Evolutionary conservation across 2,113 vertebrate genomes (phyloP).

Genomic region (Dipodomys ordii): DNA sequence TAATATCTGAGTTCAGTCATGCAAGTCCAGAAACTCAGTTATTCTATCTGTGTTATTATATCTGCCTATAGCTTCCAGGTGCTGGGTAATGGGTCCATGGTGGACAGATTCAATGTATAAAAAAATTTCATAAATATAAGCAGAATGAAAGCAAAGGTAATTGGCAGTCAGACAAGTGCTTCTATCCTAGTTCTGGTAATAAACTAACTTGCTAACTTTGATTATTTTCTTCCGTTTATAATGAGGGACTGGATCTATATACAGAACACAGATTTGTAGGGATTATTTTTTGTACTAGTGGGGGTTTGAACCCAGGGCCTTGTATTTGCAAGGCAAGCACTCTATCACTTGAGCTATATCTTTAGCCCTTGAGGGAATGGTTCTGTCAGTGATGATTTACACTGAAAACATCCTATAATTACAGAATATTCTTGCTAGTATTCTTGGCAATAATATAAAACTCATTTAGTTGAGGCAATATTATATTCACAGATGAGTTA

Average conservation of each 20-base stretch:
- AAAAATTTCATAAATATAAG: neutral
- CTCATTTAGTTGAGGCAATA: neutral
- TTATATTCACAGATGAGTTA: neutral
- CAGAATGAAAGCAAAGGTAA: neutral
- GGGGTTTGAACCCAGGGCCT: too few relatives aligned
- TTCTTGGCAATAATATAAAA: neutral
- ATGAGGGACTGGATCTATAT: neutral
- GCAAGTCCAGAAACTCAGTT: constrained; percentile 3
- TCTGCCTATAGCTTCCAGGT: constrained; percentile 10
- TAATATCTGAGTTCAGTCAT: neutral
- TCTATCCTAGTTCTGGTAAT: neutral
- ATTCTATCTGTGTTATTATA: neutral
- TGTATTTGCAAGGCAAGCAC: too few relatives aligned
- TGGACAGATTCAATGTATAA: neutral
- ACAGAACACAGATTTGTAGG: too few relatives aligned
- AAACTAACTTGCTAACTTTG: neutral
- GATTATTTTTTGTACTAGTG: too few relatives aligned
- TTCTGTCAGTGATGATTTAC: neutral
- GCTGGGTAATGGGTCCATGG: neutral
- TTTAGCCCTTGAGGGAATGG: neutral
- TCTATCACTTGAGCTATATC: too few relatives aligned
- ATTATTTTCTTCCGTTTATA: neutral
- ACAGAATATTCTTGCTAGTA: neutral
- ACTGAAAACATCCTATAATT: neutral
- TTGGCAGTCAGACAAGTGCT: neutral